These are phyloP conservation scores for Lacanobia wlatinum DNA, from an alignment of 2,888 invertebrate species.

Conservation along the genomic window DNA sequence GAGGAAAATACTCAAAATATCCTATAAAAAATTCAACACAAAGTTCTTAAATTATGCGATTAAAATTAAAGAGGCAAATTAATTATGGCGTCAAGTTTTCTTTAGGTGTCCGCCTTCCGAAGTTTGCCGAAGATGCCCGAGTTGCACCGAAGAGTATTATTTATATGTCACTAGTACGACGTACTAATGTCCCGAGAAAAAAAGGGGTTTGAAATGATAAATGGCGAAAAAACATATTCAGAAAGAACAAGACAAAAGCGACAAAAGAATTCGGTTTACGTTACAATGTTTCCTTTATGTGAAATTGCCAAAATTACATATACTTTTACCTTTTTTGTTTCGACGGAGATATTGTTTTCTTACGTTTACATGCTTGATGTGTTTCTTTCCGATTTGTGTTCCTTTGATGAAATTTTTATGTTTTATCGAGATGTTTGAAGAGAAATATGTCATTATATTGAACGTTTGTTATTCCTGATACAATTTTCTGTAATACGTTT, in stretches of 20 bases:
- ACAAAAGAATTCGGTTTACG: slow-evolving; percentile 66
- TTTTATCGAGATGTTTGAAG: slow-evolving; percentile 21
- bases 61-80: slow-evolving; percentile 46
- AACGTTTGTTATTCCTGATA: slow-evolving; percentile 31
- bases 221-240: slow-evolving; percentile 69
- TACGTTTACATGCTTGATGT: slow-evolving; percentile 35
- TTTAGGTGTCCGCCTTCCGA: slow-evolving; percentile 15
- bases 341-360: slow-evolving; percentile 40
- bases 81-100: slow-evolving; percentile 54
- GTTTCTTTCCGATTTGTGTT: slow-evolving; percentile 28
- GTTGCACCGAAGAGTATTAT: slow-evolving; percentile 48
- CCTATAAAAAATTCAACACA: slow-evolving; percentile 20
- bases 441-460: slow-evolving; percentile 29
- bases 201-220: slow-evolving; percentile 76
- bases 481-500: slow-evolving; percentile 18
- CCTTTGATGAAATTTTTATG: slow-evolving; percentile 33
- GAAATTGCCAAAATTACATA: slow-evolving; percentile 58
- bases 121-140: slow-evolving; percentile 32
- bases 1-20: slow-evolving; percentile 9
- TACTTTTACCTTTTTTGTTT: slow-evolving; percentile 34
- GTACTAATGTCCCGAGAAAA: slow-evolving; percentile 71
- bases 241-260: slow-evolving; percentile 66
- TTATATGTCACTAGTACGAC: slow-evolving; percentile 68
- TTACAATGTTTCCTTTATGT: slow-evolving; percentile 67
- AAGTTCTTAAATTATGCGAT: slow-evolving; percentile 28